Evolutionary conservation across 2,797 vertebrate species (phyloP).

Genomic region (Setipinna tenuifilis): DNA sequence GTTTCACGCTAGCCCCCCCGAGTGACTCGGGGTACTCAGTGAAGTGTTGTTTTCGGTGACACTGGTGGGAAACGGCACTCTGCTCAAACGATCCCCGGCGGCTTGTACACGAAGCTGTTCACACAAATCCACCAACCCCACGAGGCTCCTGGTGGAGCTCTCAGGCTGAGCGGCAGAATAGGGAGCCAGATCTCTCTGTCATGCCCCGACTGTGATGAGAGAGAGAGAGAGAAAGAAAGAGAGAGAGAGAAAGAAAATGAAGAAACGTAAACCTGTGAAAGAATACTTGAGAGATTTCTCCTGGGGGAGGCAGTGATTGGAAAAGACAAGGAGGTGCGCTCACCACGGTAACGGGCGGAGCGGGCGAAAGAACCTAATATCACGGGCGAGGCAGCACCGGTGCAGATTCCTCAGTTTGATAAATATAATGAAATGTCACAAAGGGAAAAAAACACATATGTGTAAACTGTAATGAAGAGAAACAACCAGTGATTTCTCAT

Average conservation of each 20-base stretch:
- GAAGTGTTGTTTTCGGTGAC: background rate
- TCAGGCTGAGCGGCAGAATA: background rate
- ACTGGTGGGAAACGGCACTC: background rate
- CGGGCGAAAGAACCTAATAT: slow-evolving; percentile 33
- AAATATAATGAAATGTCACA: slow-evolving; percentile 49
- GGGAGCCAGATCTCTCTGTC: background rate
- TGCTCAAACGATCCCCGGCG: background rate
- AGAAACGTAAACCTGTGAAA: background rate
- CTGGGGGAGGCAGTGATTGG: slow-evolving; percentile 17
- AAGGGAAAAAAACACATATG: slow-evolving; percentile 45
- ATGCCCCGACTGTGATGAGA: background rate
- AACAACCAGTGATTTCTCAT: slow-evolving; percentile 57
- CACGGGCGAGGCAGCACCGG: background rate
- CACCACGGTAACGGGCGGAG: slow-evolving; percentile 24
- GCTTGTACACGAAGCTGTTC: background rate
- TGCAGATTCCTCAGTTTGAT: slow-evolving; percentile 41
- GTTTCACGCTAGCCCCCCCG: background rate
- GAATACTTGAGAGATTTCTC: slow-evolving; percentile 40
- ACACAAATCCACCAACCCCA: background rate
- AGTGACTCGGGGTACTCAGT: background rate
- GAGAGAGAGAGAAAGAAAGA: background rate
- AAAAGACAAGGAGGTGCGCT: slow-evolving; percentile 23
- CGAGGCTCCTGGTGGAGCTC: background rate
- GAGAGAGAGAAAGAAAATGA: background rate
- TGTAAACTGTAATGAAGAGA: slow-evolving; percentile 52